Evolutionary conservation across 1,140 invertebrate genomes (phyloP).

Genomic region (Drosophila pandora): DNA sequence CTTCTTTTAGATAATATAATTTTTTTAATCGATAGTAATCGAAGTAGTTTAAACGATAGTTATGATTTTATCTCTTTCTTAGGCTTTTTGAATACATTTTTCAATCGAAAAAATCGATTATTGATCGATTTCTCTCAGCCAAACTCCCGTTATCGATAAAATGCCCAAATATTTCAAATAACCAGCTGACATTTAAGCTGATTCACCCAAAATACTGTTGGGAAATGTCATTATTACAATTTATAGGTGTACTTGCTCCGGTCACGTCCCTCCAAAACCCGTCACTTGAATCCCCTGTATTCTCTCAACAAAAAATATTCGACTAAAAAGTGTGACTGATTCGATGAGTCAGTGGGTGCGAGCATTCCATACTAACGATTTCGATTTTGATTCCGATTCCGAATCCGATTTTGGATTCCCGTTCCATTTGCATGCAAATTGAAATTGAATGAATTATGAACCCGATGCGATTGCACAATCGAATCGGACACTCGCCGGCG

Average conservation of each 20-base stretch:
- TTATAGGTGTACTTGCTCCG: slow-evolving; percentile 17
- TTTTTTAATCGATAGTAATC: too few species aligned
- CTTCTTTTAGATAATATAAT: too few species aligned
- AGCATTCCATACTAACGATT: slow-evolving; percentile 1
- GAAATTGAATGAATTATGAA: slow-evolving; percentile 26
- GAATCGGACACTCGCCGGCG: background rate
- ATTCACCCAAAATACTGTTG: background rate
- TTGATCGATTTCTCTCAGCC: background rate
- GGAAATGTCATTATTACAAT: slow-evolving; percentile 7
- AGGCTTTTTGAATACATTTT: background rate
- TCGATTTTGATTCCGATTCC: background rate
- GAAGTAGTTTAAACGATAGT: too few species aligned
- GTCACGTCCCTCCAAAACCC: slow-evolving; percentile 17
- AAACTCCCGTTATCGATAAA: background rate
- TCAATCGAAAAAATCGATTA: background rate
- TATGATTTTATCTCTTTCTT: too few species aligned
- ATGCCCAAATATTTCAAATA: background rate
- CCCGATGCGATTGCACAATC: slow-evolving; percentile 4
- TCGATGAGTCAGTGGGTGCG: slow-evolving; percentile 12
- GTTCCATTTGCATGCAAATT: slow-evolving; percentile 37
- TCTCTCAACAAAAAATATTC: slow-evolving; percentile 15
- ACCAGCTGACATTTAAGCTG: background rate
- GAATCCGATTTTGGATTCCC: slow-evolving; percentile 24
- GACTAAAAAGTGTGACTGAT: slow-evolving; percentile 32
- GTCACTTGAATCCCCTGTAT: too few species aligned